Conservation (phyloP, 2,113 vertebrate genomes). For the Suricata suricatta region DNA sequence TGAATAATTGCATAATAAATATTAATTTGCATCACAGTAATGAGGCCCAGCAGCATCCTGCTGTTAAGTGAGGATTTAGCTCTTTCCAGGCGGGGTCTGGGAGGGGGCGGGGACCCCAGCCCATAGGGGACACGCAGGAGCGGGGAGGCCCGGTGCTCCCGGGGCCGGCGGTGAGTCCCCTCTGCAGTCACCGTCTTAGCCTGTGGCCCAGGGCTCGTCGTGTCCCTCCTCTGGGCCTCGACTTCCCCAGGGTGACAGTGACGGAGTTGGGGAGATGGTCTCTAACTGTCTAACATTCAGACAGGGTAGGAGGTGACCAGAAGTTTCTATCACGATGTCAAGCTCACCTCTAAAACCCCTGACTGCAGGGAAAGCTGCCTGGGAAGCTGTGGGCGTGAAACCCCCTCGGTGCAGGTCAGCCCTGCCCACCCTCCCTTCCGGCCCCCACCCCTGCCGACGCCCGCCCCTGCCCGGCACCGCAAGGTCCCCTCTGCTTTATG, state of each 20-base stretch:
- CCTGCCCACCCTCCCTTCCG: background rate
- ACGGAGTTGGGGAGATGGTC: fast-evolving
- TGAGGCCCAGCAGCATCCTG: slow-evolving; percentile 61
- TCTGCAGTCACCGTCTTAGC: background rate
- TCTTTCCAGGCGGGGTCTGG: background rate
- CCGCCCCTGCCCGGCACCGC: fast-evolving
- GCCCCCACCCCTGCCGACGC: background rate
- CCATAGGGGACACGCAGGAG: fast-evolving
- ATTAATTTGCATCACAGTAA: slow-evolving; percentile 73
- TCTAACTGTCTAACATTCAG: background rate
- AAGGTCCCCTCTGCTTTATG: fast-evolving
- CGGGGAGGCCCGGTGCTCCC: fast-evolving
- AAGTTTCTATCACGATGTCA: background rate
- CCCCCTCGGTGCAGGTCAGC: fast-evolving
- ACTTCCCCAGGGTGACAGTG: background rate
- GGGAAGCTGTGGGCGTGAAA: fast-evolving
- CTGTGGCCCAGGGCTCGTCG: fast-evolving
- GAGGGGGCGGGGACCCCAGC: background rate
- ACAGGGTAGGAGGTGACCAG: background rate
- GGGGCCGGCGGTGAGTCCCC: background rate
- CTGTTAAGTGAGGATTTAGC: slow-evolving; percentile 56
- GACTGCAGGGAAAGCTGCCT: fast-evolving
- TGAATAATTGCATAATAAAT: slow-evolving; percentile 80
- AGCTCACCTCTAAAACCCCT: background rate
- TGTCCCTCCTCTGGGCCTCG: background rate